These are phyloP conservation scores for Drosophila buzzatii DNA, from an alignment of 2,888 invertebrate genomes.

Conservation along the genomic window DNA sequence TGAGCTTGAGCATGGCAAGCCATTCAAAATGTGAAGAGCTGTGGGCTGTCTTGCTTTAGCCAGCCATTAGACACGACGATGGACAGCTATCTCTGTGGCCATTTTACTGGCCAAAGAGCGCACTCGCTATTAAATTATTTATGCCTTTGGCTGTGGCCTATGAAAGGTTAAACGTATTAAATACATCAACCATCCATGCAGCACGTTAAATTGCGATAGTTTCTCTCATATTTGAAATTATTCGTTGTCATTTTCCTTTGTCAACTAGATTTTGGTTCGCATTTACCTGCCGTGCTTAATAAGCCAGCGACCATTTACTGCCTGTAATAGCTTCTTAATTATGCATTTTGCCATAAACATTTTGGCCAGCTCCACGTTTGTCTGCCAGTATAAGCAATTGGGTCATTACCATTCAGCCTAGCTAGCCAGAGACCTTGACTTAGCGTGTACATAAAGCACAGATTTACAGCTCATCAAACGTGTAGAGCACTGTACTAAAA, in stretches of 20 bases:
- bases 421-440: constrained; percentile 40
- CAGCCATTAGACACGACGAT: constrained; percentile 10
- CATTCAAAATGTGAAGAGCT: constrained; percentile 18
- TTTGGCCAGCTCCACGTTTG: constrained; percentile 45
- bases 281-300: constrained; percentile 36
- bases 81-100: constrained; percentile 41
- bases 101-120: constrained; percentile 32
- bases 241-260: constrained; percentile 13
- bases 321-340: constrained; percentile 67
- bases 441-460: constrained; percentile 42
- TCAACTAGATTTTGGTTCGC: constrained; percentile 14
- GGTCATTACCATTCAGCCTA: constrained; percentile 66
- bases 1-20: constrained; percentile 52
- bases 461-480: constrained; percentile 56
- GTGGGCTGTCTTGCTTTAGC: constrained; percentile 1
- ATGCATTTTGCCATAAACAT: constrained; percentile 68
- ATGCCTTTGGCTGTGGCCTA: constrained; percentile 37
- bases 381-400: constrained; percentile 53
- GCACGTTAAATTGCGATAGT: constrained; percentile 16
- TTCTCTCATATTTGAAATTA: constrained; percentile 5
- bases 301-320: constrained; percentile 38
- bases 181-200: constrained; percentile 32
- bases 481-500: constrained; percentile 25
- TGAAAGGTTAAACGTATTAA: constrained; percentile 64
- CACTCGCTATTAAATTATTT: constrained; percentile 53